A percentile compares a stretch with the other conserved stretches of the same genome.
These are phyloP conservation scores for Tubulanus polymorphus DNA, from an alignment of 2,888 invertebrate genomes.

Conservation along the genomic window DNA sequence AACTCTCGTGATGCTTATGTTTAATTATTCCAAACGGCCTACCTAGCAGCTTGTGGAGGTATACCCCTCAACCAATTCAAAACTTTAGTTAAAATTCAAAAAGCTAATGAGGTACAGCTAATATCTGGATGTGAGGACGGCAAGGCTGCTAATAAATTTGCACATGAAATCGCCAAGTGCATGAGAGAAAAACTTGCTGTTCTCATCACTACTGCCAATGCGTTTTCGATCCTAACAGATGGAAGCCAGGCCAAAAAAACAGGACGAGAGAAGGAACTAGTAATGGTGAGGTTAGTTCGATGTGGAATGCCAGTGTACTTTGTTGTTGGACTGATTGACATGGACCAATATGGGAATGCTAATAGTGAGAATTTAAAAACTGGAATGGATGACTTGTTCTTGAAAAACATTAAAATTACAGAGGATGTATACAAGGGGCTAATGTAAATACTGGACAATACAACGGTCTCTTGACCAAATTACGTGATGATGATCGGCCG, in stretches of 20 bases:
- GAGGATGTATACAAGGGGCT: constrained; percentile 3
- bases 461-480: constrained; percentile 1
- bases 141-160: neutral
- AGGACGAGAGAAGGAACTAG: constrained; percentile 3
- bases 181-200: neutral
- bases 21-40: neutral
- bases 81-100: neutral
- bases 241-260: constrained; percentile 8
- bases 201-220: neutral
- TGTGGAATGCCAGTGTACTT: constrained; percentile 4
- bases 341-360: constrained; percentile 6
- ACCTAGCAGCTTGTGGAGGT: neutral
- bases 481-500: constrained; percentile 4
- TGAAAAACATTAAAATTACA: constrained; percentile 1
- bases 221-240: neutral
- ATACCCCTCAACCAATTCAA: neutral
- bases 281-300: neutral
- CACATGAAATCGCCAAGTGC: neutral
- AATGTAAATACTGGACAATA: constrained; percentile 3
- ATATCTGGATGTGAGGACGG: neutral
- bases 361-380: constrained; percentile 2
- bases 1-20: neutral
- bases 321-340: constrained; percentile 1
- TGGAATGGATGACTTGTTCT: neutral
- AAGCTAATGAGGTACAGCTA: neutral